Evolutionary conservation across 1,140 invertebrate genomes (phyloP), one percentile per base, ranked within the genome.

Genomic region (Cydia strobilella): DNA sequence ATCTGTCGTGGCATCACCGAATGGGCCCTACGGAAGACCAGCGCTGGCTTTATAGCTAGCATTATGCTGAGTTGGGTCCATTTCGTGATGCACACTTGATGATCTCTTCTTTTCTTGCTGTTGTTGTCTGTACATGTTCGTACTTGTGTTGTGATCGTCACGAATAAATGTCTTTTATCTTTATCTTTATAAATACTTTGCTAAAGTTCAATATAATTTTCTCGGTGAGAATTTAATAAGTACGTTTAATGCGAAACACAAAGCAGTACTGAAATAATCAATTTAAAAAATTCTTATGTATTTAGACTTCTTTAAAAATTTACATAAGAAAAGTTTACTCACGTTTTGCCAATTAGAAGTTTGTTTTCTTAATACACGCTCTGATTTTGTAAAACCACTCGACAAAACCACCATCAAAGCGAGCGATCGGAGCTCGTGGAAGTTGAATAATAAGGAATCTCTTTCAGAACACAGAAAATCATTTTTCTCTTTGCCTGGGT

Each of bases 381-480:
- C 18, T 59, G 18, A 59, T 59, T 59, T 59, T 9, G 20, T 59
- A 23, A 59, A n/a, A n/a, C 51, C n/a, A 3, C 7, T 18, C 6
- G 51, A 18, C 12, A 18, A n/a, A 18, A 59, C 54, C 54, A 59
- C 18, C 54, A 59, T 59, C 54, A 59, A 59, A 59, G 54, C 54
- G 18, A 59, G 54, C 54, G 18, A 59, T 59, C 54, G 20, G 9
- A 4, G 10, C 54, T 23, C 20, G n/a, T 23, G 20, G 18, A 59
- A 59, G 54, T 23, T 23, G 9, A 23, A 59, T 20, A 59, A 59
- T 23, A 12, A 54, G 54, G 54, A 23, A 23, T 23, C 6, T 54
- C 71, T 78, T 73, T 75, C 35, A 9, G 27, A 31, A 69, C 51
- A 62, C 39, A 23, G 20, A 59, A 59, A 59, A 23, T n/a, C n/a